These are phyloP conservation scores for Syngnathus acus DNA, from an alignment of 2,797 vertebrate genomes.

Conservation along the genomic window DNA sequence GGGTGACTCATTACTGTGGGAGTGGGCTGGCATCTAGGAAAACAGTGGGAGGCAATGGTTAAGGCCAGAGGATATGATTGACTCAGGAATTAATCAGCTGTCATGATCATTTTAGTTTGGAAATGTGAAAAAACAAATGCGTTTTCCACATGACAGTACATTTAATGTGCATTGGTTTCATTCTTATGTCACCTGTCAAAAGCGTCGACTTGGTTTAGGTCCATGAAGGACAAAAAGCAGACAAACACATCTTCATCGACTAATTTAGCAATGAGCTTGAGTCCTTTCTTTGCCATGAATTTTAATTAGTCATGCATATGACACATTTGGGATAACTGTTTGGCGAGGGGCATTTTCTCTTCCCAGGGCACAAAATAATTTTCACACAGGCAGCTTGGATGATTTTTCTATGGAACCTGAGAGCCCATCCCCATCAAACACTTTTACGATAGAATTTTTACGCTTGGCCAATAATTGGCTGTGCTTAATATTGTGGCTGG, in stretches of 20 bases:
- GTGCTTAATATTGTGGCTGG: too few species aligned
- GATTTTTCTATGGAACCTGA: not conserved
- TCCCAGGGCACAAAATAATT: not conserved
- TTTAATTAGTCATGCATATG: not conserved
- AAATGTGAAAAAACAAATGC: slow-evolving; percentile 15
- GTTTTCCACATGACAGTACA: slow-evolving; percentile 19
- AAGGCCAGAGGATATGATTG: slow-evolving; percentile 28
- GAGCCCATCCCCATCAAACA: too few species aligned
- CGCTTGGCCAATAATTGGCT: too few species aligned
- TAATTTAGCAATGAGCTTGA: not conserved
- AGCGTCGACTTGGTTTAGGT: not conserved
- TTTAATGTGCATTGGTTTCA: slow-evolving; percentile 13
- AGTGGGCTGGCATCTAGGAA: slow-evolving; percentile 13
- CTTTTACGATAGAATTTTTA: too few species aligned
- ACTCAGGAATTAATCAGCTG: slow-evolving; percentile 33
- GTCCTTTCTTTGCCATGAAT: not conserved
- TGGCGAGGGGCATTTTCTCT: not conserved
- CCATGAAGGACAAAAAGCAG: not conserved
- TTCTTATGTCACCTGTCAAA: slow-evolving; percentile 13
- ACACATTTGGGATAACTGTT: not conserved
- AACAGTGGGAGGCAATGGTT: slow-evolving; percentile 15
- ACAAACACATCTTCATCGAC: not conserved
- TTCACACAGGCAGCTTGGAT: not conserved
- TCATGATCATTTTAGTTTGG: slow-evolving; percentile 31
- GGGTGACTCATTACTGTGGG: slow-evolving; percentile 35